Conservation (phyloP, 2,113 vertebrate genomes). For the Ceyx cyanopectus region DNA sequence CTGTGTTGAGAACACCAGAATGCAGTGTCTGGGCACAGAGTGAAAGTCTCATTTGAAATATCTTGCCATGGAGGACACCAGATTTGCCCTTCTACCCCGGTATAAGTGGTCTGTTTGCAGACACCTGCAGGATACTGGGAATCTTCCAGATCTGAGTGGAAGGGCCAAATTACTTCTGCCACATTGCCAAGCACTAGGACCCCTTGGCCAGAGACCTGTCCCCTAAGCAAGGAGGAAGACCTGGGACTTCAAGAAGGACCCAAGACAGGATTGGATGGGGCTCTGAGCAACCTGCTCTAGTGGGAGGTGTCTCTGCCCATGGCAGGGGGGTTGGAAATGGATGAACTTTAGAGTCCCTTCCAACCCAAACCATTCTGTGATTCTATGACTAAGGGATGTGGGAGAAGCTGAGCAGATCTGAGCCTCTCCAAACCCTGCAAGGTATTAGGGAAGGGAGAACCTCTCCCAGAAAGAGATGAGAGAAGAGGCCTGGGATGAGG, state of each 20-base stretch:
- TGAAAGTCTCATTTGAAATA: neutral
- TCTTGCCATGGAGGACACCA: neutral
- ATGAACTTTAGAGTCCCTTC: no score
- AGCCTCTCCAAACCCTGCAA: neutral
- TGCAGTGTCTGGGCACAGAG: rapidly evolving
- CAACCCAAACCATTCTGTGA: no score
- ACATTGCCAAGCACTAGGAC: neutral
- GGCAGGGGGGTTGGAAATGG: no score
- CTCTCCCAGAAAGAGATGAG: neutral
- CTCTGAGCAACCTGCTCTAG: no score
- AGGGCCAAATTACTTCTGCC: neutral
- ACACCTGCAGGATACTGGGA: no score
- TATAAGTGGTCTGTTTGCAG: neutral
- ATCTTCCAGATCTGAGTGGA: neutral
- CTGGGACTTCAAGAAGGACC: no score
- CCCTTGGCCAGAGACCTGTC: neutral
- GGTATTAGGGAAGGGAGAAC: neutral
- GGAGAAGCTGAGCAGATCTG: neutral
- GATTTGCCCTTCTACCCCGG: neutral
- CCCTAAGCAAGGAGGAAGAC: neutral
- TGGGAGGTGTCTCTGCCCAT: no score
- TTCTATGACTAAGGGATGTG: neutral
- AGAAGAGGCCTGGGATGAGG: neutral
- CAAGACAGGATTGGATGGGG: no score
- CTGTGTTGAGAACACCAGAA: neutral